phyloP scores from a whole-genome alignment of 2,113 vertebrate genomes.

The Archilochus colubris region DNA sequence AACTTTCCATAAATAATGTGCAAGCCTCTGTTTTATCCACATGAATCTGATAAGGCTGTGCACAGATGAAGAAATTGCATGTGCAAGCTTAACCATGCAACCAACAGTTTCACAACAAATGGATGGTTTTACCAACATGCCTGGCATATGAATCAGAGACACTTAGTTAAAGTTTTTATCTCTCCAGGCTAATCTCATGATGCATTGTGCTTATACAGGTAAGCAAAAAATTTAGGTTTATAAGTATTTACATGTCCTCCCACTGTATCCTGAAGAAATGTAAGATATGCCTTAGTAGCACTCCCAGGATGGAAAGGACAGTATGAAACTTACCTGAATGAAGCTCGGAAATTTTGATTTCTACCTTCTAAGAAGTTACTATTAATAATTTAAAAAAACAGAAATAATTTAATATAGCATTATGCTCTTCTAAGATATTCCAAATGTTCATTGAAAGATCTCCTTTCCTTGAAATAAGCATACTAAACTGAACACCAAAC shows the following conservation, averaged over 20 bases:
- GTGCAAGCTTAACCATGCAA: neutral
- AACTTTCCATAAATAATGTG: slow-evolving; percentile 14
- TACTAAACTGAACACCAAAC: neutral
- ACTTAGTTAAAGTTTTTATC: neutral
- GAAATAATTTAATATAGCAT: neutral
- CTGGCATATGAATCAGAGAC: neutral
- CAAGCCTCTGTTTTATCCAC: neutral
- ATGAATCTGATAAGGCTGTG: neutral
- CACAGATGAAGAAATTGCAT: neutral
- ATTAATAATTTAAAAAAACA: neutral
- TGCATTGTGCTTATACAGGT: slow-evolving; percentile 1
- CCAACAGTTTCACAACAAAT: slow-evolving; percentile 1
- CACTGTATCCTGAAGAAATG: neutral
- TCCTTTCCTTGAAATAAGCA: neutral
- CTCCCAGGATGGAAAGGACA: neutral
- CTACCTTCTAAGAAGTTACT: neutral
- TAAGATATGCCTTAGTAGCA: neutral
- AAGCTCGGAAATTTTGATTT: neutral
- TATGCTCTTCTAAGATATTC: neutral
- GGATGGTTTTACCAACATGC: neutral
- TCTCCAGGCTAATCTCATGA: neutral
- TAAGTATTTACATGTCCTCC: neutral
- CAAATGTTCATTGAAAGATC: neutral
- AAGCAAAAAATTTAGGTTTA: neutral
- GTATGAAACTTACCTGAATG: neutral